Evolutionary conservation across 2,113 vertebrate species (phyloP).

Genomic region (Suricata suricatta): DNA sequence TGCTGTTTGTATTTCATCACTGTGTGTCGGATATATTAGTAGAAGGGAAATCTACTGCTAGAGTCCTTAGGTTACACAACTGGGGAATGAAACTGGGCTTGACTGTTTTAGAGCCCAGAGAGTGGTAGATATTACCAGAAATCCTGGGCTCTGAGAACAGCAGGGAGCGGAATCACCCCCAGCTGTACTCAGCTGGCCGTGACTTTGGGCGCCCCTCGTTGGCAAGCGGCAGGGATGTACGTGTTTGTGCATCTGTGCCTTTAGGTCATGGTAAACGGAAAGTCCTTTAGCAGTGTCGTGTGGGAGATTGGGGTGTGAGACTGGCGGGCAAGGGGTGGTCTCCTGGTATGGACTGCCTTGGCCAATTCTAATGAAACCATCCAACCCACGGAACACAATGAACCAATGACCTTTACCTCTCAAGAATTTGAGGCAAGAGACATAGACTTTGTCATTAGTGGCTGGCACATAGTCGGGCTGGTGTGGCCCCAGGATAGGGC

Average conservation of each 20-base stretch:
- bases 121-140: background rate
- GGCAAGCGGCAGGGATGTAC: no score
- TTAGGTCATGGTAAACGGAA: background rate
- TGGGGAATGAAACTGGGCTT: background rate
- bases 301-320: background rate
- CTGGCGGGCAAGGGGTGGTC: background rate
- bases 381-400: background rate
- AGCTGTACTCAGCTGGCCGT: accelerated
- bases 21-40: no score
- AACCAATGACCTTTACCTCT: background rate
- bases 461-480: no score
- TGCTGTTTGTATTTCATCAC: background rate
- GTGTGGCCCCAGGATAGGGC: background rate
- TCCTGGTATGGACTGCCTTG: accelerated
- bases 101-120: no score
- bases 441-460: background rate
- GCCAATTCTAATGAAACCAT: background rate
- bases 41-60: no score
- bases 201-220: background rate
- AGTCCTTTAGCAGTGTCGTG: background rate
- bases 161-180: accelerated
- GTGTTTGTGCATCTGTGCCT: accelerated
- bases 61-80: background rate
- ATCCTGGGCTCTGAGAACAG: background rate
- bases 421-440: background rate